phyloP scores from a whole-genome alignment of 2,113 vertebrate genomes.

The Leptodactylus fuscus region DNA sequence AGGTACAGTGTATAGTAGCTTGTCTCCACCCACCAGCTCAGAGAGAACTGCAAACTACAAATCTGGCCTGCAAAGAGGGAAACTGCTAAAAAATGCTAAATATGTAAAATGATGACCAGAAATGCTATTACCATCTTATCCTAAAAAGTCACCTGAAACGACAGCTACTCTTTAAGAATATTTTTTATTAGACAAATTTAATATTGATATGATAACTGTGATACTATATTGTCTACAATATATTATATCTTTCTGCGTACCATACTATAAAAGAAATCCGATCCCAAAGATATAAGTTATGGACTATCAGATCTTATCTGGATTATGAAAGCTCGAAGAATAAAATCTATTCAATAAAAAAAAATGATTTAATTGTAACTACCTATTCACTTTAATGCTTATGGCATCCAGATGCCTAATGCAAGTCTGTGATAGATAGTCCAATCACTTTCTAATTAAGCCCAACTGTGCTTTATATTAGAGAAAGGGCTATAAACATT shows the following conservation, averaged over 20 bases:
- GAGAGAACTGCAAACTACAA: too few species aligned
- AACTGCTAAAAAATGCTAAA: too few species aligned
- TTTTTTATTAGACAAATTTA: too few species aligned
- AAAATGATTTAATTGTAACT: conserved; percentile 70
- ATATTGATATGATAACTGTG: too few species aligned
- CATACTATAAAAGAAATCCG: conserved; percentile 53
- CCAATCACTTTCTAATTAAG: conserved; percentile 76
- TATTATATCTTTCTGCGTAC: conserved; percentile 56
- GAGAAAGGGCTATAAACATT: conserved; percentile 72
- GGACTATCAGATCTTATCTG: not conserved
- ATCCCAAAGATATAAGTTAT: not conserved
- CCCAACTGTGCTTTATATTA: conserved; percentile 75
- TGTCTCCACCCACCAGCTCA: too few species aligned
- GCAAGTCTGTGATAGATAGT: conserved; percentile 69
- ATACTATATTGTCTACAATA: too few species aligned
- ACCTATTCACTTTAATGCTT: conserved; percentile 69
- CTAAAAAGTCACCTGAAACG: too few species aligned
- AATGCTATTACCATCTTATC: too few species aligned
- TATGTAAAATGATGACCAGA: too few species aligned
- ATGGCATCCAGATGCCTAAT: conserved; percentile 68
- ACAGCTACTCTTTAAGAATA: too few species aligned
- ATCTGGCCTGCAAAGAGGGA: too few species aligned
- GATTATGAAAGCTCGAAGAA: conserved; percentile 65
- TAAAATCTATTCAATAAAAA: conserved; percentile 71
- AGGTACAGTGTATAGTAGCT: too few species aligned